phyloP scores from a whole-genome alignment of 2,113 vertebrate genomes.

The Dasyurus viverrinus region DNA sequence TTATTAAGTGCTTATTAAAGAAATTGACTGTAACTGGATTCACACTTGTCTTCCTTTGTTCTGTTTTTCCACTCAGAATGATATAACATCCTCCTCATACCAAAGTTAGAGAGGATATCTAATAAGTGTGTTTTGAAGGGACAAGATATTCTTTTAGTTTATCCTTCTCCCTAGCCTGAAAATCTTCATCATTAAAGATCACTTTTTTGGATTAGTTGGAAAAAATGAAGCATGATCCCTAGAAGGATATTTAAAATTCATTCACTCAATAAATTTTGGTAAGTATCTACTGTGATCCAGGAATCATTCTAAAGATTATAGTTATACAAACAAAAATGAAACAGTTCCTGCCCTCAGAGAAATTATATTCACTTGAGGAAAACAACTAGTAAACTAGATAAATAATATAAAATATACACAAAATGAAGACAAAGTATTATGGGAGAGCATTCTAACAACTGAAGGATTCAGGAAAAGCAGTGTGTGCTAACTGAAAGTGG shows the following conservation, averaged over 20 bases:
- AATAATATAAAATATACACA: not conserved
- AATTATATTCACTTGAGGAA: not conserved
- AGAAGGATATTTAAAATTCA: not conserved
- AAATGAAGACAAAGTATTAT: not conserved
- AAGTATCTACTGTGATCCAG: not conserved
- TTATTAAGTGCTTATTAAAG: not conserved
- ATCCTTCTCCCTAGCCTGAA: not conserved
- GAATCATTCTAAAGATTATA: too few species aligned
- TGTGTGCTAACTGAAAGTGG: not conserved
- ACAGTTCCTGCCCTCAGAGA: accelerated
- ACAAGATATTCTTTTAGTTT: not conserved
- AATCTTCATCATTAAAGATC: not conserved
- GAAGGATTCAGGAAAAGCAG: not conserved
- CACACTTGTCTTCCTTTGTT: not conserved
- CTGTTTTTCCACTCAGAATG: not conserved
- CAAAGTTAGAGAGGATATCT: not conserved
- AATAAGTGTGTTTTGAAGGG: not conserved
- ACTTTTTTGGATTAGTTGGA: not conserved
- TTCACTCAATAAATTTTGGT: not conserved
- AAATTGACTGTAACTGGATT: not conserved
- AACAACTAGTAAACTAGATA: not conserved
- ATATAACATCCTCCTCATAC: not conserved
- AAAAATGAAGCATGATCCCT: not conserved
- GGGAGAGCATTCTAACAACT: not conserved
- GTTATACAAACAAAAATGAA: not conserved